These are phyloP conservation scores for Leptodactylus fuscus DNA, from an alignment of 2,113 vertebrate species.

Conservation along the genomic window DNA sequence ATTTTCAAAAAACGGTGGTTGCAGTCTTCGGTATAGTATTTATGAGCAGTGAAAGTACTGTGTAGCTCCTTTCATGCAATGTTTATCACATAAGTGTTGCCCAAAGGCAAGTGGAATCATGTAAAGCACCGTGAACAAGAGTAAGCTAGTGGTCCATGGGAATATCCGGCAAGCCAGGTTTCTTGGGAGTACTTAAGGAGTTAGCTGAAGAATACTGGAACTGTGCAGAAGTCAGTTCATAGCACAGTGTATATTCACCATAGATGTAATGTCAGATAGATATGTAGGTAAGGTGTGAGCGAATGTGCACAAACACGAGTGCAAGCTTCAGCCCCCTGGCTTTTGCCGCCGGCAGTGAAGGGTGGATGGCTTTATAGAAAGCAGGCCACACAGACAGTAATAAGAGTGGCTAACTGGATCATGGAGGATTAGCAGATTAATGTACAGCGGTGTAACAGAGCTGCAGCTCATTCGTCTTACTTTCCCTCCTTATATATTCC, in stretches of 20 bases:
- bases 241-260: neutral
- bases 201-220: neutral
- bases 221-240: neutral
- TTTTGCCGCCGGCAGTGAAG: neutral
- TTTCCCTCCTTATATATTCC: neutral
- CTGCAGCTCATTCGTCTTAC: neutral
- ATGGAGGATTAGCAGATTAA: constrained; percentile 5
- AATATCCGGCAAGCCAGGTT: neutral
- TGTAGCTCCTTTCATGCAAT: neutral
- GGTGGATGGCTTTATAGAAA: neutral
- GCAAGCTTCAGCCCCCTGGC: neutral
- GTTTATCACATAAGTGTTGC: neutral
- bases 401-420: neutral
- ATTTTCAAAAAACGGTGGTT: neutral
- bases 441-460: neutral
- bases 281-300: neutral
- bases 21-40: neutral
- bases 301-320: neutral
- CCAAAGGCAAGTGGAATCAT: neutral
- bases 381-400: neutral
- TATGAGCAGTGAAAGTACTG: neutral
- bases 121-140: neutral
- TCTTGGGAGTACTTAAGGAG: neutral
- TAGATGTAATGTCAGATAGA: neutral
- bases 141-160: neutral